phyloP scores from a whole-genome alignment of 2,888 invertebrate species.

The Anagyrus pseudococci region DNA sequence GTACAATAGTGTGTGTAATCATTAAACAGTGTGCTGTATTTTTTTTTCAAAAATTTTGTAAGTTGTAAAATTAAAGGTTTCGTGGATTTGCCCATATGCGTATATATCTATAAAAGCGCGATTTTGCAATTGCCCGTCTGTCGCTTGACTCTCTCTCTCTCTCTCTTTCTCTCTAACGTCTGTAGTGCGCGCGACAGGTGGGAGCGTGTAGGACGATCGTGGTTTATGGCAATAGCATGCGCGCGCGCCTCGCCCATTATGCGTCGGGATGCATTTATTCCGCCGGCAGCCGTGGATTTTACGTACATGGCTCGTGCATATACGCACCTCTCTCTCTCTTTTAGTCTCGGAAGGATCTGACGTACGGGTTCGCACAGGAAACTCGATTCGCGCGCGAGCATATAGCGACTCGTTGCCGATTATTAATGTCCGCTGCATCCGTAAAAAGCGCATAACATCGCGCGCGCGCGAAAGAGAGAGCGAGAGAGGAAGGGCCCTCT shows the following conservation, averaged over 20 bases:
- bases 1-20: too few relatives aligned
- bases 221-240: slow-evolving; percentile 54
- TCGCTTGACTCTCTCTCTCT: slow-evolving; percentile 40
- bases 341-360: slow-evolving; percentile 17
- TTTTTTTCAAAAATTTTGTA: slow-evolving; percentile 1
- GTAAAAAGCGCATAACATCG: slow-evolving; percentile 33
- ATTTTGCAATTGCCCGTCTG: slow-evolving; percentile 50
- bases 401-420: slow-evolving; percentile 30
- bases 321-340: neutral
- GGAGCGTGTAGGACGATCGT: slow-evolving; percentile 58
- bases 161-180: too few relatives aligned
- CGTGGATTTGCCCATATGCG: too few relatives aligned
- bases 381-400: slow-evolving; percentile 29
- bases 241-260: slow-evolving; percentile 55
- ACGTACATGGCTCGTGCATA: slow-evolving; percentile 42
- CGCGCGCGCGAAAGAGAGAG: neutral
- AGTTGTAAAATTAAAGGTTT: slow-evolving; percentile 4
- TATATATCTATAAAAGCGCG: slow-evolving; percentile 14
- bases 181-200: slow-evolving; percentile 53
- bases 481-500: slow-evolving; percentile 5
- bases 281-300: slow-evolving; percentile 40
- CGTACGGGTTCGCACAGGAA: slow-evolving; percentile 26
- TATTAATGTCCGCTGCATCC: slow-evolving; percentile 30
- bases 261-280: slow-evolving; percentile 49
- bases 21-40: too few relatives aligned